Percentiles rank a stretch among this genome's conserved stretches.
Evolutionary conservation across 2,888 invertebrate species (phyloP).

Genomic region (Falcaria lacertinaria): DNA sequence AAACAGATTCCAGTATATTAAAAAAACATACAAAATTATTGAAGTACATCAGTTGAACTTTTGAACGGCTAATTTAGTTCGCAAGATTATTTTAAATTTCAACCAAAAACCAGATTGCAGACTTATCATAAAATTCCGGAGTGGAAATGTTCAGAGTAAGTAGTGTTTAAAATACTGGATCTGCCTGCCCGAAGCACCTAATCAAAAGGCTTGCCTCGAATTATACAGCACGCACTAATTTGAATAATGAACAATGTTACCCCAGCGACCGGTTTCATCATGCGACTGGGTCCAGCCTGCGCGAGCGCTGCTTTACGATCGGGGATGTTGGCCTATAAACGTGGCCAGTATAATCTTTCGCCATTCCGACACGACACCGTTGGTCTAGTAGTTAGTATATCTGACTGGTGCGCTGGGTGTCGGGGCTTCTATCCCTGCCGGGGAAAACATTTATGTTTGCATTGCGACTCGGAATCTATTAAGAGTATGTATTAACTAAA

Average conservation of each 20-base stretch:
- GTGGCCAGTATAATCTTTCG: constrained; percentile 41
- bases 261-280: constrained; percentile 63
- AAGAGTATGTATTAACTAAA: too few species aligned
- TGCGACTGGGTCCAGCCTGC: constrained; percentile 43
- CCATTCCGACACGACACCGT: too few species aligned
- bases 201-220: constrained; percentile 53
- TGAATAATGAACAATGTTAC: constrained; percentile 75
- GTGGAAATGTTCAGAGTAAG: constrained; percentile 16
- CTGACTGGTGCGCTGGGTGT: too few species aligned
- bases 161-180: constrained; percentile 20
- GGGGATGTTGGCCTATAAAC: constrained; percentile 56
- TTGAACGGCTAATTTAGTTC: too few species aligned
- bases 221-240: constrained; percentile 72
- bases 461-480: too few species aligned
- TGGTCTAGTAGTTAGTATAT: too few species aligned
- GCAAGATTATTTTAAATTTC: constrained; percentile 8
- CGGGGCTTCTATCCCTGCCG: too few species aligned
- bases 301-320: constrained; percentile 43
- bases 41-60: too few species aligned
- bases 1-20: too few species aligned
- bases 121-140: constrained; percentile 4
- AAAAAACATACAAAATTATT: too few species aligned
- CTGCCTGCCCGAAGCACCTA: constrained; percentile 30
- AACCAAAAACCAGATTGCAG: neutral
- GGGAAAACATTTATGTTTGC: too few species aligned